A percentile compares a stretch with the other conserved stretches of the same genome.
Conservation (phyloP, 2,888 invertebrate species). For the Tenthredo scrophulariae region DNA sequence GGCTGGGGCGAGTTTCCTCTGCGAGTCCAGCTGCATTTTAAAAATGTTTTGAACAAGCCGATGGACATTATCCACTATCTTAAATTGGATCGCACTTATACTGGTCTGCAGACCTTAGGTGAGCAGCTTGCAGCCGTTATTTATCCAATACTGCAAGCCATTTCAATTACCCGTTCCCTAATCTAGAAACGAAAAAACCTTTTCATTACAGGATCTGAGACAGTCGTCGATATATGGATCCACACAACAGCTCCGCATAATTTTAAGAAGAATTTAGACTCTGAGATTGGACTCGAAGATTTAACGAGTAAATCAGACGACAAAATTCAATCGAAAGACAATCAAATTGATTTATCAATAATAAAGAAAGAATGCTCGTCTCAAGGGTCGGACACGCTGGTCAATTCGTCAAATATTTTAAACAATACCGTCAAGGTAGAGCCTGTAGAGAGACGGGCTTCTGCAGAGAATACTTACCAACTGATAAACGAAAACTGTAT, state of each 20-base stretch:
- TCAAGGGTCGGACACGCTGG: background rate
- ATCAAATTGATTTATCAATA: slow-evolving; percentile 22
- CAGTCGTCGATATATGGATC: slow-evolving; percentile 86
- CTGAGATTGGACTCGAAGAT: background rate
- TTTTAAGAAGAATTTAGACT: slow-evolving; percentile 16
- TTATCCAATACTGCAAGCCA: background rate
- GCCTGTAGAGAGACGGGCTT: background rate
- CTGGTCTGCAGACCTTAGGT: slow-evolving; percentile 91
- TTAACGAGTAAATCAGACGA: background rate
- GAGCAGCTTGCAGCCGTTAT: slow-evolving; percentile 58
- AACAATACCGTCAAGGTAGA: background rate
- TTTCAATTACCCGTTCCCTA: slow-evolving; percentile 5
- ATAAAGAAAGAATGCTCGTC: slow-evolving; percentile 22
- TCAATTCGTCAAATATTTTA: background rate
- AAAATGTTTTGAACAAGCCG: slow-evolving; percentile 87
- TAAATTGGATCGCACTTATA: slow-evolving; percentile 89
- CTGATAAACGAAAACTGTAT: slow-evolving; percentile 33
- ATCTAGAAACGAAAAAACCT: slow-evolving; percentile 43
- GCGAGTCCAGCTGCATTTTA: slow-evolving; percentile 89
- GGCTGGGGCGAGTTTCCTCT: slow-evolving; percentile 97
- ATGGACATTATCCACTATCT: slow-evolving; percentile 89
- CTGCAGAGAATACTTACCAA: background rate
- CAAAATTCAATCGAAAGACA: background rate
- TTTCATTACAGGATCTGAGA: slow-evolving; percentile 86
- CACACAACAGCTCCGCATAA: slow-evolving; percentile 54